Evolutionary conservation across 53 echinoderm and acorn worm species (phyloP), one percentile per base, ranked within the genome.

Genomic region (Luidia sarsii): DNA sequence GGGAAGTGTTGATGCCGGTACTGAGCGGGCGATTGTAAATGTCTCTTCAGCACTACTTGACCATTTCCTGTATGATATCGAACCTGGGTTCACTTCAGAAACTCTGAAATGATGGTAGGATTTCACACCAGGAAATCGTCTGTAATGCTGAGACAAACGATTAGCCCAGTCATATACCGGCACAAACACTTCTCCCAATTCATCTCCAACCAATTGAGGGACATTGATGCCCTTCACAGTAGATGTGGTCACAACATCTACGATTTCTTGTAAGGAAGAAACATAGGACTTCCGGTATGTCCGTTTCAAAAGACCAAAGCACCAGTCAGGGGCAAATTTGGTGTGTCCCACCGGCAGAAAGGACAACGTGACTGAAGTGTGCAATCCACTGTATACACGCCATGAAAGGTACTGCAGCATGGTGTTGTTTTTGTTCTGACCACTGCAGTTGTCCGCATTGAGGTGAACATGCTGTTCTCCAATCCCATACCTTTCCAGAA

Each of bases 401-500:
- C 90, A 90, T 34, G 59, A 39, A 29, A 65, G 50, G 39, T 80
- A 80, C 80, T 64, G 71, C 6, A 86, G 0, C 10, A 79, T 31
- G 39, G 53, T 86, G 41, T 51, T 49, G 38, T 85, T 90, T 22
- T 90, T 90, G 30, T 90, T 90, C 33, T 86, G 81, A 4, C 90
- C 90, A 18, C 62, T 48, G 48, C 90, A 90, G 74, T 86, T 90
- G 59, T 90, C 90, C 18, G 64, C 70, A 49, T 86, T 55, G 49
- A 90, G 39, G 20, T 32, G 16, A 0, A 85, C 48, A 3, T 43
- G 27, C 33, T 64, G 9, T 48, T 91, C 91, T n/a, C 80, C 79
- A 16, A 87, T 50, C 4, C 87, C 56, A 46, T 67, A 87, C 11
- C 22, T 20, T 49, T 32, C 43, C 15, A 90, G 67, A 23, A 86